phyloP scores from a whole-genome alignment of 2,888 invertebrate genomes.

The Meghimatium bilineatum region DNA sequence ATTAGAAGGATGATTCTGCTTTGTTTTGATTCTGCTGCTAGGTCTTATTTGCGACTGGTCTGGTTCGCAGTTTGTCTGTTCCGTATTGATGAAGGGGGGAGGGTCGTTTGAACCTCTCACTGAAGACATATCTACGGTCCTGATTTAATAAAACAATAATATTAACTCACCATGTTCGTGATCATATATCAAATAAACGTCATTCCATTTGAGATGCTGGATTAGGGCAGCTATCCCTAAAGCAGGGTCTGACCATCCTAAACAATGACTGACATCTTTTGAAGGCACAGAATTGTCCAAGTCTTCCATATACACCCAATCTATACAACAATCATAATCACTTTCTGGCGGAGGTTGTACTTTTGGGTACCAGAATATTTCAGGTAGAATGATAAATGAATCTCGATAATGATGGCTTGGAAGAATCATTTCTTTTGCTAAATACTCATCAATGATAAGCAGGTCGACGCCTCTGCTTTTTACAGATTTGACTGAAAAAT shows the following conservation, averaged over 20 bases:
- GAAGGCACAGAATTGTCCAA: not conserved
- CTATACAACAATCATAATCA: not conserved
- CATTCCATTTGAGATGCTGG: not conserved
- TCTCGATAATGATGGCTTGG: not conserved
- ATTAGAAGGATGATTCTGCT: no score
- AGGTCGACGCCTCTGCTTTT: not conserved
- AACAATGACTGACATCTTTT: not conserved
- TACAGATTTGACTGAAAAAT: constrained; percentile 1
- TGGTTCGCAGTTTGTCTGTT: no score
- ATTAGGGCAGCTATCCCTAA: not conserved
- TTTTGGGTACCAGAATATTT: not conserved
- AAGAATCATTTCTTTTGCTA: not conserved
- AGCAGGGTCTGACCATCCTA: not conserved
- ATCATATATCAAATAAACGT: constrained; percentile 6
- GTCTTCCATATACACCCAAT: not conserved
- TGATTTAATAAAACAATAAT: no score
- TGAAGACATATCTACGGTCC: no score
- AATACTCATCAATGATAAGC: constrained; percentile 9
- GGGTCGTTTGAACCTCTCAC: no score
- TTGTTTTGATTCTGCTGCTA: no score
- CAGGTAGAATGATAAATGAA: not conserved
- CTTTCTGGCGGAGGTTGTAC: not conserved
- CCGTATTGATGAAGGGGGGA: no score
- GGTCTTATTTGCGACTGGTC: no score
- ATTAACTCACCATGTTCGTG: not conserved